These are phyloP conservation scores for Brachyptera risi DNA, from an alignment of 2,888 invertebrate genomes.

Conservation along the genomic window DNA sequence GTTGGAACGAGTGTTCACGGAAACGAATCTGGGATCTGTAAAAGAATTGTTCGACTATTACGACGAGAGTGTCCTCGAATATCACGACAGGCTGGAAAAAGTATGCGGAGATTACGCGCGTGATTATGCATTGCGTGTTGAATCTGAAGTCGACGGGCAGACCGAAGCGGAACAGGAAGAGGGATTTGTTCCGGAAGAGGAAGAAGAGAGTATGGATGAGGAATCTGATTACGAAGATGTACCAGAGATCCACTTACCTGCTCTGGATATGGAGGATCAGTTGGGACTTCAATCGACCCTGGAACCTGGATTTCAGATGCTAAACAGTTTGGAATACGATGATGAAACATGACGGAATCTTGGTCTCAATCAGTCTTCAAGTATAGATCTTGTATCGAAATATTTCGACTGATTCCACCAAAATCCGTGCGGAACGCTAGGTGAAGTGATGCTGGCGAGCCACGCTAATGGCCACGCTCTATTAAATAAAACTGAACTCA, in stretches of 20 bases:
- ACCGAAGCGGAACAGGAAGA: neutral
- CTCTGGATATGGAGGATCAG: slow-evolving; percentile 46
- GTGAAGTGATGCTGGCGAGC: too few relatives aligned
- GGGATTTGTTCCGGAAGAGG: neutral
- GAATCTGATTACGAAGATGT: slow-evolving; percentile 41
- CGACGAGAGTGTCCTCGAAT: slow-evolving; percentile 43
- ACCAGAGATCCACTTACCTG: slow-evolving; percentile 53
- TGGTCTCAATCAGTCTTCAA: too few relatives aligned
- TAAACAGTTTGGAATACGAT: slow-evolving; percentile 60
- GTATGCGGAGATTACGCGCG: neutral
- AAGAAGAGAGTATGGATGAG: slow-evolving; percentile 23
- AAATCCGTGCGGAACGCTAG: too few relatives aligned
- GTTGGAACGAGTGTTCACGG: slow-evolving; percentile 56
- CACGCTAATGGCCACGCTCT: too few relatives aligned
- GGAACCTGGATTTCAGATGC: slow-evolving; percentile 62
- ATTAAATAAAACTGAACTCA: too few relatives aligned
- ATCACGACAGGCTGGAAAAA: neutral
- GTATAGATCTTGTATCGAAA: too few relatives aligned
- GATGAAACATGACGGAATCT: too few relatives aligned
- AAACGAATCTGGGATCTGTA: slow-evolving; percentile 57
- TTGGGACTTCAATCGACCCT: slow-evolving; percentile 49
- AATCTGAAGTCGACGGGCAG: neutral
- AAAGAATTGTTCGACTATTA: slow-evolving; percentile 56
- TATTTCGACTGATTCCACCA: too few relatives aligned
- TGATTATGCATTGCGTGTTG: neutral